Percentiles rank a stretch among this genome's conserved stretches.
These are phyloP conservation scores for Ridgeia piscesae DNA, from an alignment of 1,140 invertebrate species.

Conservation along the genomic window DNA sequence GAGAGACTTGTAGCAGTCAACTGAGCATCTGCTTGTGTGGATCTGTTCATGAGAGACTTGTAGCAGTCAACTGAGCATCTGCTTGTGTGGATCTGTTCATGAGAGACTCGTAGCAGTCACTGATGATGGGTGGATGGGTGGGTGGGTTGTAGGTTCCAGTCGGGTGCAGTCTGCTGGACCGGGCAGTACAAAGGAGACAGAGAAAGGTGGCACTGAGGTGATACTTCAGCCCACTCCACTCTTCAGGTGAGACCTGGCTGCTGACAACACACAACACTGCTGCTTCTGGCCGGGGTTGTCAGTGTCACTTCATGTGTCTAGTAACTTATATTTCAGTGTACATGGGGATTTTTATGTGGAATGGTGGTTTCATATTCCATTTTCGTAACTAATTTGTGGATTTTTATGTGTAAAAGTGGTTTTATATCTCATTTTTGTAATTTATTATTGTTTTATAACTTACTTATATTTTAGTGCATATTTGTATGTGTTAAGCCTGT, in stretches of 20 bases:
- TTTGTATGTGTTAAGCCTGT: too few relatives aligned
- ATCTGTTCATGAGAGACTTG: not conserved
- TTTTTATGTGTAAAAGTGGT: too few relatives aligned
- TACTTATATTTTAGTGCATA: too few relatives aligned
- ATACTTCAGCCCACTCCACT: slow-evolving; percentile 46
- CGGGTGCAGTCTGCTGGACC: not conserved
- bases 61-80: not conserved
- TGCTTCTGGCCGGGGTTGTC: not conserved
- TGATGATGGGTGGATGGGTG: too few relatives aligned
- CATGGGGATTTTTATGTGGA: too few relatives aligned
- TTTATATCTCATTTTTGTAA: too few relatives aligned
- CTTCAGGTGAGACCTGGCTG: slow-evolving; percentile 37
- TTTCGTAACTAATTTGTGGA: too few relatives aligned
- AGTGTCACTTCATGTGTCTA: too few relatives aligned
- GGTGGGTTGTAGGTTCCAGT: slow-evolving; percentile 16
- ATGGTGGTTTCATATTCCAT: too few relatives aligned
- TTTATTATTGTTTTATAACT: too few relatives aligned
- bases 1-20: not conserved
- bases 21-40: not conserved
- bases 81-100: not conserved
- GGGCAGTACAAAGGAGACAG: not conserved
- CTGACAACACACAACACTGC: not conserved
- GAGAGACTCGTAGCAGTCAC: not conserved
- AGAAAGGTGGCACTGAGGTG: slow-evolving; percentile 41
- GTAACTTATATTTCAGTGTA: too few relatives aligned